Conservation (phyloP, 2,113 vertebrate species). For the Chroicocephalus ridibundus region DNA sequence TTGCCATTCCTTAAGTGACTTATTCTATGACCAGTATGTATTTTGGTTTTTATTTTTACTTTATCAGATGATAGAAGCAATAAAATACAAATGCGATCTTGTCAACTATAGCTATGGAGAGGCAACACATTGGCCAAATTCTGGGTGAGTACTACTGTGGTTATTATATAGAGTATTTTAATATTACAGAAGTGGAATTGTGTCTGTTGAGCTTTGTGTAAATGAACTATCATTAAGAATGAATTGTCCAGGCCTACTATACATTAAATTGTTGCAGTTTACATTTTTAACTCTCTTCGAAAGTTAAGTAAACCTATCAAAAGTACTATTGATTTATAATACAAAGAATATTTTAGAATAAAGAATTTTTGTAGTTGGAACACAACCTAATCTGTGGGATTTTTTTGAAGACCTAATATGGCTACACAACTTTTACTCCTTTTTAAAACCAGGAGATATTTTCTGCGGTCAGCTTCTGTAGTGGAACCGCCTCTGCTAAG, state of each 20-base stretch:
- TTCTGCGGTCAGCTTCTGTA: not conserved
- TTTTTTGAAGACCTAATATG: not conserved
- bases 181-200: not conserved
- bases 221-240: not conserved
- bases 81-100: conserved; percentile 97
- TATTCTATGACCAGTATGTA: not conserved
- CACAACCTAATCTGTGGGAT: not conserved
- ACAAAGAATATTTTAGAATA: not conserved
- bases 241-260: not conserved
- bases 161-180: not conserved
- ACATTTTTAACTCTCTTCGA: not conserved
- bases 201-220: not conserved
- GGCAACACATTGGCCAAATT: conserved; percentile 99
- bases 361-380: not conserved
- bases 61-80: conserved; percentile 95
- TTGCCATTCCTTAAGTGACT: not conserved
- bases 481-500: not conserved
- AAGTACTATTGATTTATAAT: not conserved
- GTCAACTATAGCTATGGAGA: conserved; percentile 99
- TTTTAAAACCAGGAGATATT: not conserved
- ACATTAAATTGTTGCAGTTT: not conserved
- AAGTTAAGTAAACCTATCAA: not conserved
- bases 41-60: conserved; percentile 43
- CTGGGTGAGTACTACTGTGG: conserved; percentile 81
- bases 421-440: not conserved